Evolutionary conservation across 92 coral and sea anemone species (phyloP), one percentile per base, ranked within the genome.

Genomic region (Isaurus tuberculatus): DNA sequence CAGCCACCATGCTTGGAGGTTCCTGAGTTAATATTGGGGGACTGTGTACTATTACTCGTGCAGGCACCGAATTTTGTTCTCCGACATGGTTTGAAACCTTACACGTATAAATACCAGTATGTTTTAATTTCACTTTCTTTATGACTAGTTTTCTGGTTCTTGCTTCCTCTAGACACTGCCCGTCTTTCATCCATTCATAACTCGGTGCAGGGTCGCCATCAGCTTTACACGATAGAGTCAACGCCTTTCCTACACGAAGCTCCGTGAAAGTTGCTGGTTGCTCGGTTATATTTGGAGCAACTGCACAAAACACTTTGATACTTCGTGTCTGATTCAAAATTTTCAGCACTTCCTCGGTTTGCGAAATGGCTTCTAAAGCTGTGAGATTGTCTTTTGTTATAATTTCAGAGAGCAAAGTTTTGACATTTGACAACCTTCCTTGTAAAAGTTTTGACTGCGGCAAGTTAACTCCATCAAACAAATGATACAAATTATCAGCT

Each of bases 21-120:
- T 93, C 93, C 28, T 72, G 33, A 23, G 72, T 80, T n/a, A 93
- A 51, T 9, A 13, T n/a, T 28, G 98, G 98, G 22, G 93, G 89
- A 20, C 80, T 27, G 80, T 93, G 94, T n/a, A 93, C 93, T 25
- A 91, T 4, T 13, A 93, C 90, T 40, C 44, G 42, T 32, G 91
- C 81, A 3, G 91, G 88, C 16, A 85, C 79, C 23, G 98, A 93
- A n/a, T 75, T 48, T 3, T 89, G 87, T 31, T 58, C 78, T 13
- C 83, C 81, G 17, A 91, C 86, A 75, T 91, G 90, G 69, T 93
- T 93, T 53, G 91, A 80, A 20, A 91, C 98, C 26, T 86, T 79
- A 55, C 98, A 93, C 0, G 83, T 84, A 53, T 93, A 93, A 73
- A 86, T 72, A 10, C 97, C 97, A 49, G 87, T 83, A 61, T 93